A percentile compares a stretch with the other conserved stretches of the same genome.
Evolutionary conservation across 2,888 invertebrate species (phyloP).

Genomic region (Hymenopus coronatus): DNA sequence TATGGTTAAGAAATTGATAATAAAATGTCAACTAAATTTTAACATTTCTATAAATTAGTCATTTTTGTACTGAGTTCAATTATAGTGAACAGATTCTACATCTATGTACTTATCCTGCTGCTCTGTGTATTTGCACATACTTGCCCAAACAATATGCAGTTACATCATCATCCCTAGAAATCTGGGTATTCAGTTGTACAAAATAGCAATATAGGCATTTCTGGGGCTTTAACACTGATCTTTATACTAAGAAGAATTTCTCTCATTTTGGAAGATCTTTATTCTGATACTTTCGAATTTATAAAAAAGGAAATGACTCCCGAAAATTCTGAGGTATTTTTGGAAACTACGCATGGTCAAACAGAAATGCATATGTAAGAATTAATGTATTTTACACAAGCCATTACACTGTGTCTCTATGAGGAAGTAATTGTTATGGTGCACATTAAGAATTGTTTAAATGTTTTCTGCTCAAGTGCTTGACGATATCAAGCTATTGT

Average conservation of each 20-base stretch:
- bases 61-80: too few relatives aligned
- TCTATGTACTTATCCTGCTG: too few relatives aligned
- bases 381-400: not conserved
- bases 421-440: not conserved
- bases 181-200: too few relatives aligned
- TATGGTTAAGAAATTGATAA: too few relatives aligned
- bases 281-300: not conserved
- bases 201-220: too few relatives aligned
- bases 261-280: not conserved
- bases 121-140: too few relatives aligned
- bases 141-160: too few relatives aligned
- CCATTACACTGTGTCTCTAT: not conserved
- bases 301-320: not conserved
- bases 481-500: not conserved
- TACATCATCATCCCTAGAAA: too few relatives aligned
- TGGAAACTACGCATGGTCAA: not conserved
- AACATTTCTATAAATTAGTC: too few relatives aligned
- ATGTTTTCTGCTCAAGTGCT: not conserved
- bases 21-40: too few relatives aligned
- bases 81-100: too few relatives aligned
- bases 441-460: not conserved
- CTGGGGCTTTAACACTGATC: not conserved
- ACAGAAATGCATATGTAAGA: not conserved
- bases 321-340: not conserved
- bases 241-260: not conserved